Percentiles rank a stretch among this genome's conserved stretches.
Evolutionary conservation across 2,113 vertebrate genomes (phyloP).

Genomic region (Dicerorhinus sumatrensis): DNA sequence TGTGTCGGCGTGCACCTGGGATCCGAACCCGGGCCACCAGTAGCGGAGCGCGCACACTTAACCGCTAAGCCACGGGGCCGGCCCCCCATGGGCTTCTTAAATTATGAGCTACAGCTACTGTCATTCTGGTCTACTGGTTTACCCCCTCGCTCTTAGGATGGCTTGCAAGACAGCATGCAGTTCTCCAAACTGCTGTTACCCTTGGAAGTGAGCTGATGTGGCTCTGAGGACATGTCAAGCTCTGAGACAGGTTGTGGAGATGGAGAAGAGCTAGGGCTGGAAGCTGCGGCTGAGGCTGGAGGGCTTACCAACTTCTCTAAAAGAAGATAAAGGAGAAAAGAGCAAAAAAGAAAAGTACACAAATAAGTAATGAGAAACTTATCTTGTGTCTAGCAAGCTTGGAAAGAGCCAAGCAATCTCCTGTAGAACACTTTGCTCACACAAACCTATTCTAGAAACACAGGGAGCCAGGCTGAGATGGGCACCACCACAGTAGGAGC

Average conservation of each 20-base stretch:
- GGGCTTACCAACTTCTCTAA: conserved; percentile 92
- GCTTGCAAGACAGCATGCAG: conserved; percentile 85
- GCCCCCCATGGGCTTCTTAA: background rate
- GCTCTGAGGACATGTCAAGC: conserved; percentile 91
- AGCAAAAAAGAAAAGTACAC: conserved; percentile 82
- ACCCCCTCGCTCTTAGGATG: conserved; percentile 67
- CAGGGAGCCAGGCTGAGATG: background rate
- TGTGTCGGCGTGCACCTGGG: too few relatives aligned
- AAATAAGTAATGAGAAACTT: conserved; percentile 81
- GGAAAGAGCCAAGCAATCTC: conserved; percentile 78
- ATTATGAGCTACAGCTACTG: conserved; percentile 51
- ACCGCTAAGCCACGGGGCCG: too few relatives aligned
- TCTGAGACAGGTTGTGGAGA: conserved; percentile 92
- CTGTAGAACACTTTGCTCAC: background rate
- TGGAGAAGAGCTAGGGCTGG: conserved; percentile 92
- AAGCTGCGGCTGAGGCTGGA: conserved; percentile 91
- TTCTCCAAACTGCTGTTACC: conserved; percentile 90
- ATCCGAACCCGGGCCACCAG: too few relatives aligned
- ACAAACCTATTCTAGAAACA: background rate
- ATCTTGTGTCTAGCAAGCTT: conserved; percentile 72
- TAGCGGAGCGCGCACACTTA: too few relatives aligned
- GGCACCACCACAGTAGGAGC: background rate
- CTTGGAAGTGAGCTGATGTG: conserved; percentile 91
- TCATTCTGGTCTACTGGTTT: conserved; percentile 71
- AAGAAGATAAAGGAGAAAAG: conserved; percentile 86